These are phyloP conservation scores for Synanthedon andrenaeformis DNA, from an alignment of 2,888 invertebrate species.

Conservation along the genomic window DNA sequence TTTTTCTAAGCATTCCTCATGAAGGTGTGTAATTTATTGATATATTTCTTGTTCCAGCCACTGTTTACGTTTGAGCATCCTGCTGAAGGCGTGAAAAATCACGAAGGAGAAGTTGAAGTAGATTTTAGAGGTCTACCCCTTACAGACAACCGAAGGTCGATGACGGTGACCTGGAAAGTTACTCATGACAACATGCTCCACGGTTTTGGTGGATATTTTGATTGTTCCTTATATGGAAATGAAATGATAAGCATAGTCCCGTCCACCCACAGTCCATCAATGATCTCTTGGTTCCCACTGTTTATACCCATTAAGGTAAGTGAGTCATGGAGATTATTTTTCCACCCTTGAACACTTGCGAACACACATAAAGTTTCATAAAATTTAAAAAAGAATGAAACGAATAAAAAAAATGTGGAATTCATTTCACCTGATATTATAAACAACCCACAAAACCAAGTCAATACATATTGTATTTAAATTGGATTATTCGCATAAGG, in stretches of 20 bases:
- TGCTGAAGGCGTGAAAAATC: constrained; percentile 76
- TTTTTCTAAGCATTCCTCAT: background rate
- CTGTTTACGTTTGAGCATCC: constrained; percentile 94
- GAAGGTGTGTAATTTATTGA: too few relatives aligned
- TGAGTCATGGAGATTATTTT: constrained; percentile 4
- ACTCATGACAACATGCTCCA: constrained; percentile 85
- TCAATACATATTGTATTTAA: too few relatives aligned
- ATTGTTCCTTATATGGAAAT: constrained; percentile 86
- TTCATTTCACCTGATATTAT: too few relatives aligned
- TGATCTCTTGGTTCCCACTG: constrained; percentile 99
- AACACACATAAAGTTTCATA: too few relatives aligned
- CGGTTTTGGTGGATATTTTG: constrained; percentile 97
- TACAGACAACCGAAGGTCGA: constrained; percentile 83
- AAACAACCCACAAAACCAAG: too few relatives aligned
- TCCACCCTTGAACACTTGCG: too few relatives aligned
- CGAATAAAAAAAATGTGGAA: too few relatives aligned
- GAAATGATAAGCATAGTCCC: constrained; percentile 92
- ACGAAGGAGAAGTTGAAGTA: constrained; percentile 74
- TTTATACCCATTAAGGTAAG: constrained; percentile 88
- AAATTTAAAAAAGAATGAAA: too few relatives aligned
- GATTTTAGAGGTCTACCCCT: constrained; percentile 76
- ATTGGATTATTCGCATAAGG: too few relatives aligned
- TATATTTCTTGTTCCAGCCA: constrained; percentile 43
- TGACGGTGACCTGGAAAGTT: constrained; percentile 75
- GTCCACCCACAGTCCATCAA: constrained; percentile 86